phyloP scores from a whole-genome alignment of 2,113 vertebrate genomes.

The Entelurus aequoreus region DNA sequence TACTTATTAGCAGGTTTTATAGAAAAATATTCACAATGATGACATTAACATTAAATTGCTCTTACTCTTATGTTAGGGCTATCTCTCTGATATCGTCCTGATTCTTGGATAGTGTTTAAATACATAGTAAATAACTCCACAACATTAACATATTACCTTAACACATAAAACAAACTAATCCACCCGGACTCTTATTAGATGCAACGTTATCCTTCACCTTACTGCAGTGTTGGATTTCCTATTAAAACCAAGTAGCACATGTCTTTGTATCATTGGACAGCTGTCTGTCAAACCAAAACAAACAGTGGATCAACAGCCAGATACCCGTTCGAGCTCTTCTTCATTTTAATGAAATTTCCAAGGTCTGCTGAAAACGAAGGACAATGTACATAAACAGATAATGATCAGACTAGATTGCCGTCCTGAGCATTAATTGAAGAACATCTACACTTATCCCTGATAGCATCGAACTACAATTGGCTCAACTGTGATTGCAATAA shows the following conservation, averaged over 20 bases:
- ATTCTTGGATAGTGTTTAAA: conserved; percentile 8
- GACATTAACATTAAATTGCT: too few species aligned
- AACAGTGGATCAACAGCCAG: conserved; percentile 45
- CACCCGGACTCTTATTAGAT: conserved; percentile 16
- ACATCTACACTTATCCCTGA: conserved; percentile 40
- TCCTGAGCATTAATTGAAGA: conserved; percentile 38
- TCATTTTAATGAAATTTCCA: conserved; percentile 58
- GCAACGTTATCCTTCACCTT: conserved; percentile 22
- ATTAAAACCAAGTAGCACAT: conserved; percentile 35
- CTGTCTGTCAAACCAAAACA: conserved; percentile 53
- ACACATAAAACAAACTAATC: conserved; percentile 5
- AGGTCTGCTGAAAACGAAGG: conserved; percentile 41
- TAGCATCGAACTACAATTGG: conserved; percentile 34
- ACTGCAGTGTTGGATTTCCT: conserved; percentile 25
- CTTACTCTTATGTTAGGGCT: too few species aligned
- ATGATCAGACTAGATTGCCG: conserved; percentile 25
- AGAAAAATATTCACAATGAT: too few species aligned
- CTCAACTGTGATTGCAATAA: conserved; percentile 33
- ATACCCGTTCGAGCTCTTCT: conserved; percentile 38
- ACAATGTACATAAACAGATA: conserved; percentile 41
- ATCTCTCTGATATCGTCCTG: too few species aligned
- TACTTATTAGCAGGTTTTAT: too few species aligned
- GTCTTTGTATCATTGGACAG: conserved; percentile 36
- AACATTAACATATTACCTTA: conserved; percentile 8
- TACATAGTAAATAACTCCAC: neutral